Evolutionary conservation across 2,888 invertebrate genomes (phyloP).

Genomic region (Folsomia manolachei): DNA sequence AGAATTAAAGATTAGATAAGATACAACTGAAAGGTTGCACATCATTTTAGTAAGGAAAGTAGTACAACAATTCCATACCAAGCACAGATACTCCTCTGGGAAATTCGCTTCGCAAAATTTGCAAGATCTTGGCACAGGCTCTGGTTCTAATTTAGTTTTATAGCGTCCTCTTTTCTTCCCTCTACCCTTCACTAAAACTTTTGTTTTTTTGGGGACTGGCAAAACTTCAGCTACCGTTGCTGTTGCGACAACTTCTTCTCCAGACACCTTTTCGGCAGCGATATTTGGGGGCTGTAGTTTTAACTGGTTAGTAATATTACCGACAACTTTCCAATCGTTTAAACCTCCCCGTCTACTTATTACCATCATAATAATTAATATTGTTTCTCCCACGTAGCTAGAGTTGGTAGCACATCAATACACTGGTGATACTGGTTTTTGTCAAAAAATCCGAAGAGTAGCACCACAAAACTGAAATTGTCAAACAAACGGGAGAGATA

Average conservation of each 20-base stretch:
- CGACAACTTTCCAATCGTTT: background rate
- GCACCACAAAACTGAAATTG: too few relatives aligned
- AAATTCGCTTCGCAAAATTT: background rate
- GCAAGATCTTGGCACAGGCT: background rate
- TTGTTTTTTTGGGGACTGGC: background rate
- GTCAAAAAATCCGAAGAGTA: background rate
- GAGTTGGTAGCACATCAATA: background rate
- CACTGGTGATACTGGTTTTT: background rate
- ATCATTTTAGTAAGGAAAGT: background rate
- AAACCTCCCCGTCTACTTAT: background rate
- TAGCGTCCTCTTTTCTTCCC: background rate
- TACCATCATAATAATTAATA: too few relatives aligned
- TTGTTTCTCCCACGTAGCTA: background rate
- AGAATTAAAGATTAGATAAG: background rate
- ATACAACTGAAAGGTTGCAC: too few relatives aligned
- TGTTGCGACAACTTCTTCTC: too few relatives aligned
- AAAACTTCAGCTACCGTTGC: too few relatives aligned
- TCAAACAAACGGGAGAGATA: background rate
- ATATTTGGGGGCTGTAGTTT: background rate
- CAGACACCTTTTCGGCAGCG: background rate
- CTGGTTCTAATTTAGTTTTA: background rate
- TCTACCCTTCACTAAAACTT: background rate
- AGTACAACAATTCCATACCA: background rate
- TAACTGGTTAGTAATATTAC: slow-evolving; percentile 3
- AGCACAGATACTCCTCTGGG: background rate